Conservation (phyloP, 2,797 vertebrate species). For the Cheirogaleus major region DNA sequence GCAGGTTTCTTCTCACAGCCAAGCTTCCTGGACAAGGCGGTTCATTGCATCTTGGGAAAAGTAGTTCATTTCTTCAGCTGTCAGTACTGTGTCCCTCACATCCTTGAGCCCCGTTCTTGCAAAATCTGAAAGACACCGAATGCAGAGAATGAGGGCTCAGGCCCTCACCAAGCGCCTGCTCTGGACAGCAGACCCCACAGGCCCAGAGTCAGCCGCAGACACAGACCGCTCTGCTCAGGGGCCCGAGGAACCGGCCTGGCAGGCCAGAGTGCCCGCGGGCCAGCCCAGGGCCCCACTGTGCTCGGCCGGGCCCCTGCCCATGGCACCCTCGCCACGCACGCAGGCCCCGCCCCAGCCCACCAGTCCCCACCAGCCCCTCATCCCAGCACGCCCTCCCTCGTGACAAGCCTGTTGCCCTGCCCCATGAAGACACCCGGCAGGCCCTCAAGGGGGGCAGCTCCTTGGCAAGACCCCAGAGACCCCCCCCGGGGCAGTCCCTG, state of each 20-base stretch:
- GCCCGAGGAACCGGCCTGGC: not conserved
- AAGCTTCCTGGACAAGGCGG: conserved; percentile 78
- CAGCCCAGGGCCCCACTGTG: not conserved
- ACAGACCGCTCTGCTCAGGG: no score
- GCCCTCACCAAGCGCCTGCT: not conserved
- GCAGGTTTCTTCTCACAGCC: conserved; percentile 80
- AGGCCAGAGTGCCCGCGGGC: not conserved
- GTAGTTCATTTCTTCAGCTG: conserved; percentile 67
- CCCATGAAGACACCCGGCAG: not conserved
- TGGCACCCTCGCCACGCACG: no score
- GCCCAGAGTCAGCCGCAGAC: not conserved
- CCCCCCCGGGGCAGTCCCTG: not conserved
- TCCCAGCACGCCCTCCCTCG: not conserved
- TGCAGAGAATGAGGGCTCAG: not conserved
- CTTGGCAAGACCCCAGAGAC: not conserved
- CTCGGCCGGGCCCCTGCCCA: not conserved
- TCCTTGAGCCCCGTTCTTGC: conserved; percentile 97
- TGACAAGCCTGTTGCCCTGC: not conserved
- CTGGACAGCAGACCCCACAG: not conserved
- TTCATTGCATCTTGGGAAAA: conserved; percentile 81
- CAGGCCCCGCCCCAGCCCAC: not conserved
- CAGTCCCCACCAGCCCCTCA: not conserved
- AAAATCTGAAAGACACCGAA: conserved; percentile 92
- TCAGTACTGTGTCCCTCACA: conserved; percentile 91
- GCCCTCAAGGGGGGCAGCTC: not conserved